phyloP scores from a whole-genome alignment of 1,140 invertebrate genomes.

The Brachionus manjavacas region DNA sequence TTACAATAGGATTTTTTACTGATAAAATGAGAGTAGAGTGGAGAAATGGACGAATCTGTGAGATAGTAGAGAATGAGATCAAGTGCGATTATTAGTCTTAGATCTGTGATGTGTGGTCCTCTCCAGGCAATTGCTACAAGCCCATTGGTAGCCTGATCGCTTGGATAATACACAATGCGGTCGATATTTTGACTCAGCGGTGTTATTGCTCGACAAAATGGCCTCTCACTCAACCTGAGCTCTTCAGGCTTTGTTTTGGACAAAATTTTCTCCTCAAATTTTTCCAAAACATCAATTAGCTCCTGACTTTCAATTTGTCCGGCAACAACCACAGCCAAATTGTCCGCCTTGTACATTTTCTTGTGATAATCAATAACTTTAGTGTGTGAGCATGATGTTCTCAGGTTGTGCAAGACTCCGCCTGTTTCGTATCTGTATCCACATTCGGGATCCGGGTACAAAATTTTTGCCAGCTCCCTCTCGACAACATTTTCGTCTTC shows the following conservation, averaged over 20 bases:
- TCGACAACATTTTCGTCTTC: constrained; percentile 66
- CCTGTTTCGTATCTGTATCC: constrained; percentile 79
- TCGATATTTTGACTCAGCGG: constrained; percentile 62
- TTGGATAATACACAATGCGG: constrained; percentile 66
- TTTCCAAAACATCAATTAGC: constrained; percentile 69
- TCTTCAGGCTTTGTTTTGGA: constrained; percentile 62
- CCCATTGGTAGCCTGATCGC: constrained; percentile 70
- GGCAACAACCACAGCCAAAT: constrained; percentile 75
- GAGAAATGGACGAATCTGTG: constrained; percentile 74
- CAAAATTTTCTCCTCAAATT: constrained; percentile 73
- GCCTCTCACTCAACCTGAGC: neutral
- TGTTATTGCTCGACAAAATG: constrained; percentile 59
- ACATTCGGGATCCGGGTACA: constrained; percentile 70
- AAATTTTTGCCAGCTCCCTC: constrained; percentile 63
- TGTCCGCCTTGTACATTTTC: constrained; percentile 82
- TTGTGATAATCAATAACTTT: constrained; percentile 74
- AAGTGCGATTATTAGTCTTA: constrained; percentile 62
- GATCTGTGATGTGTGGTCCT: constrained; percentile 63
- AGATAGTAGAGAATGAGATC: constrained; percentile 75
- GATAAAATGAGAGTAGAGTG: constrained; percentile 75
- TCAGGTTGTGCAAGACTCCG: constrained; percentile 75
- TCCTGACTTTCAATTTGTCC: constrained; percentile 72
- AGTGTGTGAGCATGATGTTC: constrained; percentile 49
- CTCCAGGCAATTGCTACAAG: constrained; percentile 74
- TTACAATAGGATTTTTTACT: constrained; percentile 74